Evolutionary conservation across 2,888 invertebrate species (phyloP), one percentile per base, ranked within the genome.

Genomic region (Polylopha cassiicola): DNA sequence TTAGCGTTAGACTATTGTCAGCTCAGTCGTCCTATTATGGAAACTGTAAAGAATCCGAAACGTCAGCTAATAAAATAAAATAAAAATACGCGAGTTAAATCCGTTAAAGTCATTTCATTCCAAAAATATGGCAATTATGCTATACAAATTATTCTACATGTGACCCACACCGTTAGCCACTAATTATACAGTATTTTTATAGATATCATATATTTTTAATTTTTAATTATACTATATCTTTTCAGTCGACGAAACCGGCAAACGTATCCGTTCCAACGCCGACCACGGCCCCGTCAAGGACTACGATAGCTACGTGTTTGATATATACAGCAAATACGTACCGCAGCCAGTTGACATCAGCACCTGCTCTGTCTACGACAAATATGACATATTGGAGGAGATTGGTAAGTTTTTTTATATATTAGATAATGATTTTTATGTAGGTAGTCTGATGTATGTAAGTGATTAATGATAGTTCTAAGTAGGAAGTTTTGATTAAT

Each of bases 321-420:
- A 99, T 65, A 93, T 99, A 46, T 99, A 98, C 88, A 95, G 97
- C 64, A 98, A 98, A 76, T 98, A 95, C 67, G 95, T 97, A 36
- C 99, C 99, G 18, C 97, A 98, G 72, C 97, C 98, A 0, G 99
- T 99, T 8, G 98, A 98, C 64, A 95, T 99, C 65, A 97, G 95
- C 65, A 92, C 93, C 1, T 93, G 93, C 61, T 97, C 95, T 44
- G 97, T 99, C 0, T 98, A 99, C 74, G 99, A 99, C 75, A 94
- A 93, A 65, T 99, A 99, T 70, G 99, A 99, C 63, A 98, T 99
- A 48, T 89, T 99, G 22, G 99, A 99, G 85, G 99, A 99, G 88
- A 97, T 99, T 63, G 99, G 99, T 86, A 66, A 86, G 86, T 73
- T 11, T 8, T 3, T 5, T 10, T 10, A 24, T 11, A 22, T 31